Evolutionary conservation across 2,113 vertebrate genomes (phyloP).

Genomic region (Ictidomys tridecemlineatus): DNA sequence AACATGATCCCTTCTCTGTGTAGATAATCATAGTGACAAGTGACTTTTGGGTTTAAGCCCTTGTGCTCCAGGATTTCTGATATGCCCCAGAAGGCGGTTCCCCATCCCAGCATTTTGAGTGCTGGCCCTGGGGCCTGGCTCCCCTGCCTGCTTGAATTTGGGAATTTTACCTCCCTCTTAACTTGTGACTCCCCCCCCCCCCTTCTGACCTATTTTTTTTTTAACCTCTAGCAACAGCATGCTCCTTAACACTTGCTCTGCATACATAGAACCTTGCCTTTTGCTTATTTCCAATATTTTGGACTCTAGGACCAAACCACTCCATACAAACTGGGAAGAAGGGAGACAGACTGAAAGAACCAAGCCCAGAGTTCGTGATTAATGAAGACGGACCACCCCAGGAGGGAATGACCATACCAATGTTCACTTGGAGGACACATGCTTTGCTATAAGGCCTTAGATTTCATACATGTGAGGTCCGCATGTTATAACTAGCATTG

Average conservation of each 20-base stretch:
- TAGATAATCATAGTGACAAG: neutral
- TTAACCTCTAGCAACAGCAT: neutral
- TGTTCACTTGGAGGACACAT: neutral
- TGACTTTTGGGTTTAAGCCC: neutral
- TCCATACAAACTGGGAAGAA: neutral
- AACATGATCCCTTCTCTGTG: neutral
- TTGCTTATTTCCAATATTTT: neutral
- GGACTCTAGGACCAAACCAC: neutral
- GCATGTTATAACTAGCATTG: neutral
- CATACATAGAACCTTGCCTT: neutral
- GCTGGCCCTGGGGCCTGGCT: neutral
- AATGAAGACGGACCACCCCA: neutral
- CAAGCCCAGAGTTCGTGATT: neutral
- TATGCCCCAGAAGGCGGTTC: neutral
- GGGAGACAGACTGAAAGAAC: neutral
- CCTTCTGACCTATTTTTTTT: neutral
- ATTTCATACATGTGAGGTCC: neutral
- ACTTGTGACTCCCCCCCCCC: neutral
- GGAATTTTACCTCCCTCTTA: neutral
- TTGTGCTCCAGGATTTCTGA: neutral
- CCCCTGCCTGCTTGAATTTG: neutral
- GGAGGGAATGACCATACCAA: neutral
- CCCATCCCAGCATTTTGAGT: neutral
- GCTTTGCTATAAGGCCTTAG: neutral
- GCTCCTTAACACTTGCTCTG: neutral